phyloP scores from a whole-genome alignment of 92 coral and sea anemone species.

The Palythoa grandis region DNA sequence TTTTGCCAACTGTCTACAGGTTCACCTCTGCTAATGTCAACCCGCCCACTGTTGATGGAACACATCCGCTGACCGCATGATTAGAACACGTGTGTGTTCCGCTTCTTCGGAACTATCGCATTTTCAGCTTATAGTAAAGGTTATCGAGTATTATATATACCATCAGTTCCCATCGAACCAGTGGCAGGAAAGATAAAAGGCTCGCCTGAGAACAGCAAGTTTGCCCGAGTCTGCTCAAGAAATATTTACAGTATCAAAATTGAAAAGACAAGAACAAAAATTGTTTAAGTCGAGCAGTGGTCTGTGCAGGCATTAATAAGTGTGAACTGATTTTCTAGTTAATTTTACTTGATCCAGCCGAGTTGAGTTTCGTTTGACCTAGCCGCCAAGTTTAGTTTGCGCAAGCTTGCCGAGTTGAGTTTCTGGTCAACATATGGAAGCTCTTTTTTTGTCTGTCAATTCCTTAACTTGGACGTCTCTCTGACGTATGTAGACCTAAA shows the following conservation, averaged over 20 bases:
- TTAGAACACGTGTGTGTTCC: neutral
- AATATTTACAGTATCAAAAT: neutral
- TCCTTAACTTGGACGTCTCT: neutral
- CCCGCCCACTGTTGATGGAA: neutral
- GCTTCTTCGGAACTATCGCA: neutral
- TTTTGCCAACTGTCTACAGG: neutral
- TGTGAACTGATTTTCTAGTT: neutral
- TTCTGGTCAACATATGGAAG: neutral
- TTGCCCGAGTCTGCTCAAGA: too few relatives aligned
- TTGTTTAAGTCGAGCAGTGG: neutral
- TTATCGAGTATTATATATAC: neutral
- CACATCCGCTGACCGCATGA: constrained; percentile 21
- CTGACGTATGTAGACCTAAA: neutral
- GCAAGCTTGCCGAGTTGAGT: neutral
- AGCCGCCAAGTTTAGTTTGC: too few relatives aligned
- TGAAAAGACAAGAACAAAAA: neutral
- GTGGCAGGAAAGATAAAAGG: neutral
- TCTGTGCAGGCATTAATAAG: neutral
- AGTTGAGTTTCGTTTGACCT: neutral
- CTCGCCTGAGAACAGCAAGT: too few relatives aligned
- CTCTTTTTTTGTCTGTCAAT: neutral
- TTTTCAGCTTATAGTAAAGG: neutral
- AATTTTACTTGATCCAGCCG: neutral
- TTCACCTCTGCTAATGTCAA: neutral
- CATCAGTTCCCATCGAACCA: neutral